These are phyloP conservation scores for Buteo buteo DNA, from an alignment of 2,113 vertebrate genomes.

Conservation along the genomic window DNA sequence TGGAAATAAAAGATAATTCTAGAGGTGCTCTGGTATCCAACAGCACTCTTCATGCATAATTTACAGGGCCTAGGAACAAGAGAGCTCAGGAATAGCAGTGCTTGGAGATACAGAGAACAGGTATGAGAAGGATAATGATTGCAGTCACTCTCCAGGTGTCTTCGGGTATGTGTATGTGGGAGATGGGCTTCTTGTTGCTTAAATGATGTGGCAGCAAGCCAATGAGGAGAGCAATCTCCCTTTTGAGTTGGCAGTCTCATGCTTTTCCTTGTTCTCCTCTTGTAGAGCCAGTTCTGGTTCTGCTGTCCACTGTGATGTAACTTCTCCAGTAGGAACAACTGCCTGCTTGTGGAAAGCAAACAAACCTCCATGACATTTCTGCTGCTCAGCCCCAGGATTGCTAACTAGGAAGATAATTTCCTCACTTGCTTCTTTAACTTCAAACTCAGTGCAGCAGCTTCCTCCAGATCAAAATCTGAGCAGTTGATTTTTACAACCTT, in stretches of 20 bases:
- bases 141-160: neutral
- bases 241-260: neutral
- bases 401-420: neutral
- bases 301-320: neutral
- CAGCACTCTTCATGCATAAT: neutral
- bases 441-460: neutral
- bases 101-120: neutral
- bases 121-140: neutral
- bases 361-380: accelerated
- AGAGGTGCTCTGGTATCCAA: neutral
- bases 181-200: neutral
- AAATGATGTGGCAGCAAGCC: neutral
- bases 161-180: neutral
- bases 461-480: neutral
- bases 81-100: neutral
- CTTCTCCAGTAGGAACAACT: neutral
- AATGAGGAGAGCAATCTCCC: neutral
- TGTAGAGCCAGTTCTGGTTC: neutral
- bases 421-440: neutral
- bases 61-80: neutral
- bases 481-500: neutral
- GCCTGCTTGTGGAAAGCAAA: neutral
- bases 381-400: neutral
- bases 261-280: neutral
- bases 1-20: neutral